Conservation (phyloP, 2,113 vertebrate genomes). For the Archocentrus centrarchus region DNA sequence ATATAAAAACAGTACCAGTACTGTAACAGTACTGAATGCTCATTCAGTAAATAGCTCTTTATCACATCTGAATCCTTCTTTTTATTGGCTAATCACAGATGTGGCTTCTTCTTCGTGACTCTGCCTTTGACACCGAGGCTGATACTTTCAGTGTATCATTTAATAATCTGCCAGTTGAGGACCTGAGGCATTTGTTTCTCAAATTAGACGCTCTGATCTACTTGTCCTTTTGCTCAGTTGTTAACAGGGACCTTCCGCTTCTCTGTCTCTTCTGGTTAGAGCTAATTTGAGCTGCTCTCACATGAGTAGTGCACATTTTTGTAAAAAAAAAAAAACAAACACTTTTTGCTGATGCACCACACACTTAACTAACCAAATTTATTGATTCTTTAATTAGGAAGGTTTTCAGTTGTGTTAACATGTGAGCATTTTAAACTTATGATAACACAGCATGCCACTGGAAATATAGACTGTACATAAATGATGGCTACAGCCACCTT, state of each 20-base stretch:
- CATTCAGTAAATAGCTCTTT: neutral
- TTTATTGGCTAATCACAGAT: neutral
- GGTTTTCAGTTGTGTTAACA: neutral
- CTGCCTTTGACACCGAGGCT: neutral
- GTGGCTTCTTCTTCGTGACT: neutral
- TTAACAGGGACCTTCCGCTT: neutral
- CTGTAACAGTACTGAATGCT: neutral
- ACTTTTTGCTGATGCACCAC: neutral
- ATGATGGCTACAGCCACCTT: too few relatives aligned
- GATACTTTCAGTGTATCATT: neutral
- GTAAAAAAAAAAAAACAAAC: neutral
- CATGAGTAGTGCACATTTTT: neutral
- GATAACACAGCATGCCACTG: neutral
- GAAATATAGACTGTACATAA: neutral
- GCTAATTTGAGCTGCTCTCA: neutral
- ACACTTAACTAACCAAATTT: neutral
- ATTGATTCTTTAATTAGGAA: neutral
- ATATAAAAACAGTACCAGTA: neutral
- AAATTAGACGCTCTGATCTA: conserved; percentile 4
- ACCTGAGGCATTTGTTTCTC: conserved; percentile 7
- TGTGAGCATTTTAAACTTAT: neutral
- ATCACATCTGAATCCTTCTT: neutral
- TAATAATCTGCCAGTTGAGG: neutral
- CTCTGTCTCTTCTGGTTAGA: neutral
- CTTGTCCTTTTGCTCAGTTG: conserved; percentile 12